A percentile compares a stretch with the other conserved stretches of the same genome.
Evolutionary conservation across 2,888 invertebrate species (phyloP).

Genomic region (Hydriomena furcata): DNA sequence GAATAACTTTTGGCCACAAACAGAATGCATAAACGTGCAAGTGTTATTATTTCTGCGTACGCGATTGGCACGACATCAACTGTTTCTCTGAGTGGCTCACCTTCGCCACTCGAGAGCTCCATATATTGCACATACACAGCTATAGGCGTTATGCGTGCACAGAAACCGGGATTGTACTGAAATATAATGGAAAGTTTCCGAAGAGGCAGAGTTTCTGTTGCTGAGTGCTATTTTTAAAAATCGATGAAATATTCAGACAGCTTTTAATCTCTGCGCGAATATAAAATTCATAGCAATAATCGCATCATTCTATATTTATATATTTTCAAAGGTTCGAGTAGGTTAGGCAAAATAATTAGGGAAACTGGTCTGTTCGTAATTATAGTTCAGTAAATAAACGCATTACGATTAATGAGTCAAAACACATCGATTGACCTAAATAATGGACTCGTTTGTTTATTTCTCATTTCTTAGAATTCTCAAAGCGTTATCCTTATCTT

Average conservation of each 20-base stretch:
- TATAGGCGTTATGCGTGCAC: slow-evolving; percentile 17
- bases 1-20: slow-evolving; percentile 23
- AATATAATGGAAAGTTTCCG: slow-evolving; percentile 34
- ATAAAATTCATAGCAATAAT: slow-evolving; percentile 4
- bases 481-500: slow-evolving; percentile 16
- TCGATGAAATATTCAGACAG: slow-evolving; percentile 10
- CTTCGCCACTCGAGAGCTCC: slow-evolving; percentile 57
- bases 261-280: slow-evolving; percentile 1
- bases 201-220: slow-evolving; percentile 20
- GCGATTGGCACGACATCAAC: slow-evolving; percentile 71
- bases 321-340: no score
- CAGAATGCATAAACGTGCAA: slow-evolving; percentile 39
- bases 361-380: no score
- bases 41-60: slow-evolving; percentile 49
- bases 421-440: slow-evolving; percentile 6
- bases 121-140: slow-evolving; percentile 37
- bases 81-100: slow-evolving; percentile 58
- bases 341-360: no score
- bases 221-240: slow-evolving; percentile 28
- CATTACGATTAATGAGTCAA: slow-evolving; percentile 7
- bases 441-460: neutral
- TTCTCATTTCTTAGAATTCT: slow-evolving; percentile 12
- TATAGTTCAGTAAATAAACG: slow-evolving; percentile 1
- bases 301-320: neutral
- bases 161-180: slow-evolving; percentile 29